Conservation (phyloP, 2,113 vertebrate species). For the Oncorhynchus kisutch region DNA sequence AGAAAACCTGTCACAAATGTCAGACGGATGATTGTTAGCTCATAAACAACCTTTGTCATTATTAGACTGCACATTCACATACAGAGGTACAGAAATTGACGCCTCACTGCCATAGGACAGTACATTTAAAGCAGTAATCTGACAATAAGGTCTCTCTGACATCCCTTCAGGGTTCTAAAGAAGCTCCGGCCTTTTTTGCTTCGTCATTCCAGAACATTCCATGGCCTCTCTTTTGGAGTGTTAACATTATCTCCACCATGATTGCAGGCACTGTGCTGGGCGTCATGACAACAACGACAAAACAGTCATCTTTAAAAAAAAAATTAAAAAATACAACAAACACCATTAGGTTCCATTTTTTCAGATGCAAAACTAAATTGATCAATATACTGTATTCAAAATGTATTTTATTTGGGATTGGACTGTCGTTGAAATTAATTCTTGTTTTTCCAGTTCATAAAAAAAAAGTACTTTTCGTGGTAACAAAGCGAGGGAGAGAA, state of each 20-base stretch:
- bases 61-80: neutral
- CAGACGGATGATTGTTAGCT: neutral
- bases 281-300: slow-evolving; percentile 42
- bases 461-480: slow-evolving; percentile 31
- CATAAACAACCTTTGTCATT: neutral
- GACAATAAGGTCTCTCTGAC: neutral
- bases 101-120: neutral
- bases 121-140: neutral
- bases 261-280: slow-evolving; percentile 66
- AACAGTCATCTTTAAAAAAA: slow-evolving; percentile 20
- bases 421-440: slow-evolving; percentile 37
- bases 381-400: slow-evolving; percentile 21
- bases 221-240: neutral
- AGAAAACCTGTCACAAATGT: slow-evolving; percentile 10
- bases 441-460: slow-evolving; percentile 2
- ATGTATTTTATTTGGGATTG: slow-evolving; percentile 32
- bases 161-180: neutral
- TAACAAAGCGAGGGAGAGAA: slow-evolving; percentile 40
- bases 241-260: slow-evolving; percentile 40
- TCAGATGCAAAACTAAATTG: neutral
- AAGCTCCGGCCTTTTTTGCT: neutral
- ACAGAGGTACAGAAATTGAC: neutral
- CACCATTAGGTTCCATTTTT: slow-evolving; percentile 24
- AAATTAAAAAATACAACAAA: neutral
- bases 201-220: neutral